Evolutionary conservation across 2,888 invertebrate genomes (phyloP), one percentile per base, ranked within the genome.

Genomic region (Drosophila yooni): DNA sequence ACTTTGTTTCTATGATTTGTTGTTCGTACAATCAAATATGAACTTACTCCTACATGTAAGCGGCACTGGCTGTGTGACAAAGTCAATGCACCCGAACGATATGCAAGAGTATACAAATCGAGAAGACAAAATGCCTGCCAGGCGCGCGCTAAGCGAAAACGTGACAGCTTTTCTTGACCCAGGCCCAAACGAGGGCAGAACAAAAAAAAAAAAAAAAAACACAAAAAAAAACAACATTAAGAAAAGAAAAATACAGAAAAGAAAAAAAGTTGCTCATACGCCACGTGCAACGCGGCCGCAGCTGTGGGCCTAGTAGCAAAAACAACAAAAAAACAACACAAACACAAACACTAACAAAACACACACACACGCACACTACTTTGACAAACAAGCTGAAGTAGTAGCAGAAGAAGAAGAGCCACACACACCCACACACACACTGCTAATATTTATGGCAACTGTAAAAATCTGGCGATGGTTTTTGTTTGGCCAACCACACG

Each of bases 81-180:
- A 53, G 50, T 40, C 8, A 48, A 58, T 5, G 15, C 34, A 31
- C n/a, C 46, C 46, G 6, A 43, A 25, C 27, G 8, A n/a, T 54
- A 38, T 15, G 40, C n/a, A 31, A 60, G 73, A 25, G 62, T 70
- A 56, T 63, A 25, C 21, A 43, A 66, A 61, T 53, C 34, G 68
- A 54, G 43, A 59, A 66, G 67, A 63, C 60, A 74, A 74, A 78
- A 70, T 70, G 78, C 66, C 74, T 74, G 82, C 67, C 74, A 70
- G 75, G 63, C 71, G 75, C 71, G 59, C 50, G 67, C 74, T 86
- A 79, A 82, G 75, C 87, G 84, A 85, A 87, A 84, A 84, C 87
- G 87, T 87, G 84, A 85, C 85, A 76, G 78, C 74, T 80, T 78
- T 68, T 78, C 82, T 84, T 84, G 88, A 84, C 85, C 84, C 81